A percentile compares a stretch with the other conserved stretches of the same genome.
Conservation (phyloP, 1,140 invertebrate species). For the Adelges cooleyi region DNA sequence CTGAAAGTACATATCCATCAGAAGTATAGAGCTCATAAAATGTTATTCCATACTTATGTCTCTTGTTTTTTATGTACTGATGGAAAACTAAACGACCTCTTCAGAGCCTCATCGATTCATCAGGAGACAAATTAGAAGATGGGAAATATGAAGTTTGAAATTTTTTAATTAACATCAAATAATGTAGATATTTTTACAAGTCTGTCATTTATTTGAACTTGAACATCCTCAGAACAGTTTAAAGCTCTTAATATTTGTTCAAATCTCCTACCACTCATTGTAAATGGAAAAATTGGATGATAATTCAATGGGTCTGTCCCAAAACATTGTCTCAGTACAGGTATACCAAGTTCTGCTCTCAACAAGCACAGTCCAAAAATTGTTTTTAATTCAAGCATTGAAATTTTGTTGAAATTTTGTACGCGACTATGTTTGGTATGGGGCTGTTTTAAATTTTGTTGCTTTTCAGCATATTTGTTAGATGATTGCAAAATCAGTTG, state of each 20-base stretch:
- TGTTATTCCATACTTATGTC: constrained; percentile 36
- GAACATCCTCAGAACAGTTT: background rate
- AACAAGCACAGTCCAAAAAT: constrained; percentile 4
- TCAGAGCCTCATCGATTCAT: constrained; percentile 35
- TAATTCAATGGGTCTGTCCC: background rate
- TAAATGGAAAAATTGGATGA: background rate
- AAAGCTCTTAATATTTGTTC: background rate
- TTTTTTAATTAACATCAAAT: background rate
- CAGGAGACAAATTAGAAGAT: constrained; percentile 31
- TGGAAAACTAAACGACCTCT: constrained; percentile 36
- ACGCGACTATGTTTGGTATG: background rate
- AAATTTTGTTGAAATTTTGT: background rate
- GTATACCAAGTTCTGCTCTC: constrained; percentile 8
- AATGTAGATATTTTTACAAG: background rate
- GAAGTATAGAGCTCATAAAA: constrained; percentile 34
- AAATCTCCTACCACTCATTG: constrained; percentile 2
- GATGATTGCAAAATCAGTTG: background rate
- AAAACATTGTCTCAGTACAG: background rate
- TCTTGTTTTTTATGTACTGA: constrained; percentile 36
- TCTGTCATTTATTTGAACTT: background rate
- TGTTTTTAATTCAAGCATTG: background rate
- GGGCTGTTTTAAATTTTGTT: background rate
- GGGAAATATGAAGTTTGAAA: constrained; percentile 12
- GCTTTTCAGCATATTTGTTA: constrained; percentile 1
- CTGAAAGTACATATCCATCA: constrained; percentile 20